Base-by-base conservation (phyloP, 2,888 invertebrate species). In the Heliconius hortense region DNA sequence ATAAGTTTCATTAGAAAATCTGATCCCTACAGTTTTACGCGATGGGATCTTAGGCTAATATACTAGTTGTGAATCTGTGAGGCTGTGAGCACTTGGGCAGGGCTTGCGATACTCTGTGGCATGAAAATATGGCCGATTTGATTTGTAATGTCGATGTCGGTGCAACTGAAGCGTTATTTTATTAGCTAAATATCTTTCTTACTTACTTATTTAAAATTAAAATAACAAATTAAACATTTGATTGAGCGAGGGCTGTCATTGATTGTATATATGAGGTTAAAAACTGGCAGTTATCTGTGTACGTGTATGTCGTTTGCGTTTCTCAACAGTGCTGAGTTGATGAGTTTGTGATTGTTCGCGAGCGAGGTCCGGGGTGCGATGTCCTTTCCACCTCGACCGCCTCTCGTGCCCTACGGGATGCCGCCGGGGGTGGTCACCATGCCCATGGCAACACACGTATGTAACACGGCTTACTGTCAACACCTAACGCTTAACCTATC, bases 371-470 rank as follows among this genome's bases (percentile, higher is more conserved):
- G 79, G 80, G 81, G 80, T 78, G 80, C 76, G 82, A 98, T 98
- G 98, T 98, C 98, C 81, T 98, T 96, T 92, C 98, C 97, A 79
- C 97, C 98, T 80, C 97, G 98, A 82, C 95, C 97, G 84, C 97
- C 97, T 69, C 96, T 97, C 28, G 96, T 97, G 92, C 96, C 96
- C 72, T 96, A 96, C 81, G 92, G 91, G 71, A 96, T 97, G 89
- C 96, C 96, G 81, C 96, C 97, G 70, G 96, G 96, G 74, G 95
- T 96, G 60, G 95, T 97, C 84, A 96, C 97, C 83, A 96, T 97
- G 96, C 96, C 96, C 72, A 95, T 96, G 94, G 95, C 96, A 80
- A 96, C 96, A 84, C 96, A 96, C 88, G 96, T 96, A 95, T 95
- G 96, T 95, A 80, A 79, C 78, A 79, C 76, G 64, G 13, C 35